Percentiles rank a stretch among this genome's conserved stretches.
Evolutionary conservation across 2,888 invertebrate species (phyloP).

Genomic region (Sminthurinus aureus): DNA sequence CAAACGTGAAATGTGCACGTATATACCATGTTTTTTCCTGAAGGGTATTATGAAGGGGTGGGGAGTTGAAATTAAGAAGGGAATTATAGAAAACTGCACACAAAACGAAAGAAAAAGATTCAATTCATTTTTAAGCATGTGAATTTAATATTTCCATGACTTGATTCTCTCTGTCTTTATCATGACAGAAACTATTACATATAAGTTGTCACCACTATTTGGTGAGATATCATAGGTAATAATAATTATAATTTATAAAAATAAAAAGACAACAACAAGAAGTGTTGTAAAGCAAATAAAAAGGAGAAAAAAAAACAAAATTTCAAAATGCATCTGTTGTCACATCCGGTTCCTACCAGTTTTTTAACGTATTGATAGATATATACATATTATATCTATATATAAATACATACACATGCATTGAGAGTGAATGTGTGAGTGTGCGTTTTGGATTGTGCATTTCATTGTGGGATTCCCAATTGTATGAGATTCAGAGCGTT

Average conservation of each 20-base stretch:
- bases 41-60: neutral
- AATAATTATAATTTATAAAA: neutral
- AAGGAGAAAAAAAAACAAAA: neutral
- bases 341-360: slow-evolving; percentile 12
- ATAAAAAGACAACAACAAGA: neutral
- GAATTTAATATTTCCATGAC: too few relatives aligned
- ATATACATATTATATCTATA: neutral
- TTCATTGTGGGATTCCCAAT: slow-evolving; percentile 29
- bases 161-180: too few relatives aligned
- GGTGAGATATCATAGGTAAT: neutral
- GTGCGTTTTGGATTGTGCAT: neutral
- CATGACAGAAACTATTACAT: too few relatives aligned
- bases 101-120: too few relatives aligned
- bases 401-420: neutral
- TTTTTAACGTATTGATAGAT: neutral
- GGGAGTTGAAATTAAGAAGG: neutral
- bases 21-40: neutral
- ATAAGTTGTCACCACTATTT: too few relatives aligned
- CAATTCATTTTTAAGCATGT: too few relatives aligned
- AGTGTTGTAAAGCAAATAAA: neutral
- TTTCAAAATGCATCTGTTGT: neutral
- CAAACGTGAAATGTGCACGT: neutral
- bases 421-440: slow-evolving; percentile 38
- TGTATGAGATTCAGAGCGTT: slow-evolving; percentile 58
- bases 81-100: too few relatives aligned